phyloP scores from a whole-genome alignment of 2,113 vertebrate genomes.

The Platichthys flesus region DNA sequence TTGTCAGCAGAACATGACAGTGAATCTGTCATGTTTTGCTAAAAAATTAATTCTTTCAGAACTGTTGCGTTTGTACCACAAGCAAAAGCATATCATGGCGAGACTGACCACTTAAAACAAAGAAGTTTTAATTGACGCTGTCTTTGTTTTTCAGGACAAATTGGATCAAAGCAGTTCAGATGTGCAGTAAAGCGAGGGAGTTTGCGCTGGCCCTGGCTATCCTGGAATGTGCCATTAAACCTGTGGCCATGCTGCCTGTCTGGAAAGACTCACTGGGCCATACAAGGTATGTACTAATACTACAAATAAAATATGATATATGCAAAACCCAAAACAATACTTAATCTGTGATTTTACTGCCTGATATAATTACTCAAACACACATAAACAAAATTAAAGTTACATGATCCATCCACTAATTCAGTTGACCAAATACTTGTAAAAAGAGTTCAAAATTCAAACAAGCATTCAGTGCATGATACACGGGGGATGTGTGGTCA shows the following conservation, averaged over 20 bases:
- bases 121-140: not conserved
- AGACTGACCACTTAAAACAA: not conserved
- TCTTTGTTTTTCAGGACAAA: constrained; percentile 86
- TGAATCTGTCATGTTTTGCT: not conserved
- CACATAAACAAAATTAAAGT: not conserved
- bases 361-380: not conserved
- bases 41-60: not conserved
- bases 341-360: not conserved
- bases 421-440: not conserved
- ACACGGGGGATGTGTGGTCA: constrained; percentile 52
- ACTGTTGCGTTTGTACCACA: not conserved
- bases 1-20: not conserved
- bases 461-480: too few relatives aligned
- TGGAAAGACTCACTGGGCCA: constrained; percentile 97
- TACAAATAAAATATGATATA: not conserved
- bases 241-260: constrained; percentile 96
- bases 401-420: not conserved
- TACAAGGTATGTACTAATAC: constrained; percentile 85
- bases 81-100: not conserved
- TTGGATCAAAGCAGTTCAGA: constrained; percentile 99
- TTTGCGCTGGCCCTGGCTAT: constrained; percentile 98
- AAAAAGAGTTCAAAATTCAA: not conserved
- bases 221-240: constrained; percentile 98
- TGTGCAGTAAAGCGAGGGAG: constrained; percentile 99
- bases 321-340: not conserved